Evolutionary conservation across 1,140 invertebrate genomes (phyloP).

Genomic region (Propsilocerus akamusi): DNA sequence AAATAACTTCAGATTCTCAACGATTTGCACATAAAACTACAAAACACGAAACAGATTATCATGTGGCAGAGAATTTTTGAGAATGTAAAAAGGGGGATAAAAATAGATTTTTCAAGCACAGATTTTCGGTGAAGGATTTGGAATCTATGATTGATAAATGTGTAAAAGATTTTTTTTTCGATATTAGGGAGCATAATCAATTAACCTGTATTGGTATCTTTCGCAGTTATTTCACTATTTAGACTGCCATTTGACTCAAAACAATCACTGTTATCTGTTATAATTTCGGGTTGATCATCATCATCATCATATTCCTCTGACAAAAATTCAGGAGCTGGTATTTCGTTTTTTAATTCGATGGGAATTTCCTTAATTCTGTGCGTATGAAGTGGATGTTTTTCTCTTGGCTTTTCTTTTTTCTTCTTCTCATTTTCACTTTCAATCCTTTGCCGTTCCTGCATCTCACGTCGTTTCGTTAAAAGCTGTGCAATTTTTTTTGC

Average conservation of each 20-base stretch:
- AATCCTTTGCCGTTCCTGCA: not conserved
- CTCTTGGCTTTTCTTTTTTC: not conserved
- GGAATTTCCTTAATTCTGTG: not conserved
- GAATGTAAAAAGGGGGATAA: slow-evolving; percentile 1
- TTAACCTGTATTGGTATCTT: not conserved
- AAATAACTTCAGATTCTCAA: too few relatives aligned
- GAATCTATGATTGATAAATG: too few relatives aligned
- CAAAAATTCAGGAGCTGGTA: not conserved
- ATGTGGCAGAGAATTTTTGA: too few relatives aligned
- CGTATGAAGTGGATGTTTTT: not conserved
- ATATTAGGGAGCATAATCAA: too few relatives aligned
- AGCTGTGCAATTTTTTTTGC: not conserved
- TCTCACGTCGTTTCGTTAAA: not conserved
- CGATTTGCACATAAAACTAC: too few relatives aligned
- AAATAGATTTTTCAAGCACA: too few relatives aligned
- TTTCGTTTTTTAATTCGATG: not conserved
- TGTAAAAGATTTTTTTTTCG: too few relatives aligned
- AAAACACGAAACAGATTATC: too few relatives aligned
- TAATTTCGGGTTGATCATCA: not conserved
- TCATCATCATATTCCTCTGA: not conserved
- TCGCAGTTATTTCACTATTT: not conserved
- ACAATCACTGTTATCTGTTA: not conserved
- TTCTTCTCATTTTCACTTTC: not conserved
- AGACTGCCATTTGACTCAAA: not conserved
- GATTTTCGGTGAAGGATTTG: too few relatives aligned